Evolutionary conservation across 2,797 vertebrate species (phyloP), one percentile per base, ranked within the genome.

Genomic region (Huso huso): DNA sequence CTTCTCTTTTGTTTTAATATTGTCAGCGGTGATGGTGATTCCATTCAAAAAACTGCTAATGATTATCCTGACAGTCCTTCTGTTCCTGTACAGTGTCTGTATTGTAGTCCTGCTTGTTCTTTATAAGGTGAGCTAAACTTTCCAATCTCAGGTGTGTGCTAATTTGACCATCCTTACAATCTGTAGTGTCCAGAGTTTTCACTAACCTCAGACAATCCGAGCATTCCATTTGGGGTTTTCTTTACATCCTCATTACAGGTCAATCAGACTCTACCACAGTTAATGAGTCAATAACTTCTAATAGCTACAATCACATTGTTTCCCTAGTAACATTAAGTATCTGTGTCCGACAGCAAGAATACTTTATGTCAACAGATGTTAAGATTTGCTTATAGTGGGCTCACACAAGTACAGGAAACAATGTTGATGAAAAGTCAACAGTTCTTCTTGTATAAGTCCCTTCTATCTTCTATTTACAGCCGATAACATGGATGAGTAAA

Each of bases 71-170:
- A 77, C 84, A 49, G 52, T 60, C 62, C 75, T 90, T 48, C 67
- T 89, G 73, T 55, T 18, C 51, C 49, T 83, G 64, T 89, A 81
- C 74, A 84, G 72, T 69, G 6, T 83, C 57, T 69, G 64, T 2
- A 0, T 88, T 51, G 52, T 85, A 68, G 58, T 48, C 2, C 62
- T 87, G 15, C 74, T 84, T 48, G 60, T 87, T 66, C 57, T 73
- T 18, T 86, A 84, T 71, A 88, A 86, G 86, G 89, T 89, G 75
- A 72, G 55, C 12, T 0, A 48, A 6, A 48, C 52, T 57, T 10
- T 15, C 13, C 49, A 11, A 11, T 11, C 55, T 7, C 10, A 58
- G 55, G 4, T 11, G 37, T 37, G 37, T 37, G 37, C 37, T 37
- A 37, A 37, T 5, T 37, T 37, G 37, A 37, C 37, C 37, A 37